phyloP scores from a whole-genome alignment of 2,113 vertebrate genomes.

The Epinephelus lanceolatus region DNA sequence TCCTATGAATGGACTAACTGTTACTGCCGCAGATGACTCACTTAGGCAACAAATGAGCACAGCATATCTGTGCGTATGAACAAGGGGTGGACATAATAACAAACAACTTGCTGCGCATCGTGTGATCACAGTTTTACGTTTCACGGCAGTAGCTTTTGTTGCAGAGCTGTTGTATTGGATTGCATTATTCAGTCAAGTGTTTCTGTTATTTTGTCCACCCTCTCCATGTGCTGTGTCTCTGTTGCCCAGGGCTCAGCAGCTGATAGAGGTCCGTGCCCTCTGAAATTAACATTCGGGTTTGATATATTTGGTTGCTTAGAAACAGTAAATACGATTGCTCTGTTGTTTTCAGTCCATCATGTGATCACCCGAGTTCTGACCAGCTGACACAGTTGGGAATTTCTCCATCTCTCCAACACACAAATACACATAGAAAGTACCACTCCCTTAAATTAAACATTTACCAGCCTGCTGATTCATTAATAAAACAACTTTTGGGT shows the following conservation, averaged over 20 bases:
- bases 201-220: not conserved
- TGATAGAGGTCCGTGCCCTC: not conserved
- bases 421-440: not conserved
- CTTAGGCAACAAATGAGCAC: constrained; percentile 32
- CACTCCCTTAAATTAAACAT: constrained; percentile 53
- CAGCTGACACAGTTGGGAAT: constrained; percentile 42
- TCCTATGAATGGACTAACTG: constrained; percentile 40
- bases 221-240: not conserved
- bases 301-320: constrained; percentile 36
- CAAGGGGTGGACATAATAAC: not conserved
- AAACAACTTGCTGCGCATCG: not conserved
- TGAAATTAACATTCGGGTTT: not conserved
- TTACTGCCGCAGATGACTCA: constrained; percentile 26
- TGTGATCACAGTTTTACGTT: not conserved
- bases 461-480: constrained; percentile 42
- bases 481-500: constrained; percentile 26
- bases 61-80: not conserved
- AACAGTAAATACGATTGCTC: constrained; percentile 27
- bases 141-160: too few species aligned
- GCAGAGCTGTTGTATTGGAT: not conserved
- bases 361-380: constrained; percentile 46
- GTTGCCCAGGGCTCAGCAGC: not conserved
- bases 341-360: constrained; percentile 17
- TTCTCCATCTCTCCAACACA: not conserved
- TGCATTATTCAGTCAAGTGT: not conserved